Evolutionary conservation across 64 coral and sea anemone species (phyloP).

Genomic region (Actinia tenebrosa): DNA sequence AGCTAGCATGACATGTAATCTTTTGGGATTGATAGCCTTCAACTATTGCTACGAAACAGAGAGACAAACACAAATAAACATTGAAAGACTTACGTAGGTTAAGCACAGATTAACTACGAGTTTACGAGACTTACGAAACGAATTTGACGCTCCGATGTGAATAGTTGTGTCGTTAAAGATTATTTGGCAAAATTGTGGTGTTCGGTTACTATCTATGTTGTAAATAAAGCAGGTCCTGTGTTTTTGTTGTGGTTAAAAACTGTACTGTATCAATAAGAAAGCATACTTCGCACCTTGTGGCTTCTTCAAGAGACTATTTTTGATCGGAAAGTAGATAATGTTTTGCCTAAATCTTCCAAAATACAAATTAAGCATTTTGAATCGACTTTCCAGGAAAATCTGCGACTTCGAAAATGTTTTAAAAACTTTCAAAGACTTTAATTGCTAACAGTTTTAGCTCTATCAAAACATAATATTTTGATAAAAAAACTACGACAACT

Average conservation of each 20-base stretch:
- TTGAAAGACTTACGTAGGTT: conserved; percentile 4
- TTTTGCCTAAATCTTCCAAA: background rate
- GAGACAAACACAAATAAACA: background rate
- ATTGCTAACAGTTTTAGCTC: background rate
- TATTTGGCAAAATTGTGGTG: background rate
- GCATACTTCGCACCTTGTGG: background rate
- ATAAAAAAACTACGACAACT: too few relatives aligned
- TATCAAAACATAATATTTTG: background rate
- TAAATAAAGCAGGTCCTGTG: background rate
- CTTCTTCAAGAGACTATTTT: background rate
- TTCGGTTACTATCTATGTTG: background rate
- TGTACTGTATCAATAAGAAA: background rate
- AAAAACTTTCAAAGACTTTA: background rate
- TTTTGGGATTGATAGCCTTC: background rate
- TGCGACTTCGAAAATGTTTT: background rate
- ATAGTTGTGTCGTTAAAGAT: background rate
- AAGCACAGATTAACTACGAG: background rate
- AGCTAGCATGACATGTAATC: background rate
- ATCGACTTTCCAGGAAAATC: background rate
- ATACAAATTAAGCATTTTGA: background rate
- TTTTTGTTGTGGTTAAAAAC: background rate
- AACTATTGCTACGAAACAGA: conserved; percentile 13
- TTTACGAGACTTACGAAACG: background rate
- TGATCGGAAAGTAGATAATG: background rate
- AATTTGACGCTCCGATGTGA: background rate